Evolutionary conservation across 2,113 vertebrate species (phyloP).

Genomic region (Delphinus delphis): DNA sequence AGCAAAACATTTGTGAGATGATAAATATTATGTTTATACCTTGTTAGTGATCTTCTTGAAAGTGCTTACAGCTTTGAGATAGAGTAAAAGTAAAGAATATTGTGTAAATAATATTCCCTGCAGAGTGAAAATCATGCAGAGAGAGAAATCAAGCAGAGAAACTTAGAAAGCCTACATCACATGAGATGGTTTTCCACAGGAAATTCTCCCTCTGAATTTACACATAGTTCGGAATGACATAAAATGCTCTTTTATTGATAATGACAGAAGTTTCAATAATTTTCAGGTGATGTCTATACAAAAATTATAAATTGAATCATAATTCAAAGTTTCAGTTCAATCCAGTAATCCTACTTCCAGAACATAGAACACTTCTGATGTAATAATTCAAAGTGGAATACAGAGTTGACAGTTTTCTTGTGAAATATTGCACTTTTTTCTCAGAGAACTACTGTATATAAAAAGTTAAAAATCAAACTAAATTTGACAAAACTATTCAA

Average conservation of each 20-base stretch:
- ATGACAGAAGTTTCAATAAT: slow-evolving; percentile 60
- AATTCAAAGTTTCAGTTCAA: slow-evolving; percentile 60
- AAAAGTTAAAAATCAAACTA: not conserved
- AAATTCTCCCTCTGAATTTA: slow-evolving; percentile 41
- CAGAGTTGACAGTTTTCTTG: slow-evolving; percentile 17
- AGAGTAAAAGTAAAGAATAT: slow-evolving; percentile 28
- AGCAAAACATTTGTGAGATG: slow-evolving; percentile 19
- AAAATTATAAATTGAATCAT: slow-evolving; percentile 45
- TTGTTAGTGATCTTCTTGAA: slow-evolving; percentile 55
- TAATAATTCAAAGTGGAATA: slow-evolving; percentile 57
- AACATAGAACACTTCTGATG: not conserved
- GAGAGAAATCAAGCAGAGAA: not conserved
- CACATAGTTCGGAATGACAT: not conserved
- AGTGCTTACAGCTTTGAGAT: slow-evolving; percentile 49
- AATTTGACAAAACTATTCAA: not conserved
- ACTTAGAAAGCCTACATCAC: slow-evolving; percentile 34
- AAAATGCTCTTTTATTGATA: slow-evolving; percentile 47
- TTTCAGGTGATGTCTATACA: slow-evolving; percentile 48
- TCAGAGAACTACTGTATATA: not conserved
- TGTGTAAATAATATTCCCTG: slow-evolving; percentile 51
- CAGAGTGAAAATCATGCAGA: slow-evolving; percentile 18
- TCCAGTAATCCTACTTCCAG: not conserved
- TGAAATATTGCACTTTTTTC: slow-evolving; percentile 50
- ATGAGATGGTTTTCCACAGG: slow-evolving; percentile 56
- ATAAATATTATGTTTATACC: slow-evolving; percentile 57